Base-by-base conservation (phyloP, 1,140 invertebrate genomes). In the Trachelipus rathkii region DNA sequence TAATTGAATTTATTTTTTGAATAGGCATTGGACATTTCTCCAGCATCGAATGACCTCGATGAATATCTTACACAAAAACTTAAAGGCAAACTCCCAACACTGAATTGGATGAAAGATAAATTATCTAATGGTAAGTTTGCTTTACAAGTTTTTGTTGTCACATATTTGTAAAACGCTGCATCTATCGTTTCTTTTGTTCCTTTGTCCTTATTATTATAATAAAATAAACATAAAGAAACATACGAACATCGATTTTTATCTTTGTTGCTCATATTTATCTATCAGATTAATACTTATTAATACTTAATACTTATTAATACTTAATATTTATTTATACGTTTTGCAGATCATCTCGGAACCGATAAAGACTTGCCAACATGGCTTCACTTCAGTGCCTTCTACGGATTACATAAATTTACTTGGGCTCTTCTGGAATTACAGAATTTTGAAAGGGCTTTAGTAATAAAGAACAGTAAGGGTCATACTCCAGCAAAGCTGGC, bases 341-440 rank as follows among this genome's bases (percentile, higher is more conserved):
- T 33, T 19, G 74, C 75, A 13, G n/a, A 44, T 50, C 23, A 23
- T 10, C 45, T 11, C 9, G 21, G 50, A 23, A 73, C 21, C 45
- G 72, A 46, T 73, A 33, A 67, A 19, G 44, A 68, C 43, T 78
- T 78, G 43, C 77, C 77, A 21, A 78, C 77, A 4, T 76, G 74
- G 77, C 23, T 78, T 21, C 77, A 78, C 71, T 78, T 78, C 45
- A 76, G 77, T 73, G 77, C 77, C 10, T 78, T 43, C 72, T 78
- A 76, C 67, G 77, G 77, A 0, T 53, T 78, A 43, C 71, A 78
- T 43, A 72, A 45, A 15, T 46, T 78, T 24, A 78, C 74, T 5
- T 78, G 77, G 77, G 71, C 77, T 45, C 73, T 78, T 23, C 45
- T 78, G 3, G 77, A 78, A 46, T 33, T 76, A 53, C 74, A 73